Evolutionary conservation across 2,113 vertebrate species (phyloP).

Genomic region (Megalops atlanticus): DNA sequence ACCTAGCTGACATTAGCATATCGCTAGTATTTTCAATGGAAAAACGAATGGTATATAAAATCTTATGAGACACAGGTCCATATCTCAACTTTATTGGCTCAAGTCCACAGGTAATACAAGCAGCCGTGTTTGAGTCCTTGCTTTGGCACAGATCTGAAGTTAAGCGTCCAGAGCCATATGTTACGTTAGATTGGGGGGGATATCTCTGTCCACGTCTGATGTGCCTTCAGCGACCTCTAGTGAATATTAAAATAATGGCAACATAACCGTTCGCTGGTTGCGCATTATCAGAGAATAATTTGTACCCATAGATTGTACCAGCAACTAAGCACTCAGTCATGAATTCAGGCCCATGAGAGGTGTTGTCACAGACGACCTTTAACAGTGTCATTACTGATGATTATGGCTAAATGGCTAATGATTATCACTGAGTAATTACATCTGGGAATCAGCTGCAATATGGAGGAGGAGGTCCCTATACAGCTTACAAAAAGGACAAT

Average conservation of each 20-base stretch:
- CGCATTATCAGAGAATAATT: neutral
- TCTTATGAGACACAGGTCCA: neutral
- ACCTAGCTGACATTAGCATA: too few relatives aligned
- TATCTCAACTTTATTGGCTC: neutral
- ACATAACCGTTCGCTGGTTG: neutral
- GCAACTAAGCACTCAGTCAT: neutral
- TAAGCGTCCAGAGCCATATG: neutral
- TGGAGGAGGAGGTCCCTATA: neutral
- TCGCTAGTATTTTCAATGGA: too few relatives aligned
- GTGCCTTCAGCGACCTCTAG: neutral
- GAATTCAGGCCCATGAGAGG: neutral
- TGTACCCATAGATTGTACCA: too few relatives aligned
- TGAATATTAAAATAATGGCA: neutral
- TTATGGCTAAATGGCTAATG: too few relatives aligned
- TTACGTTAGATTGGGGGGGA: neutral
- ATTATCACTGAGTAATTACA: too few relatives aligned
- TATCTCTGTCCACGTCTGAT: neutral
- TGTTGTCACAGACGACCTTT: too few relatives aligned
- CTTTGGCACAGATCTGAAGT: neutral
- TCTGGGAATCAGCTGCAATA: neutral
- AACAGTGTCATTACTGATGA: too few relatives aligned
- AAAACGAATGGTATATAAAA: neutral
- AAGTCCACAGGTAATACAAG: neutral
- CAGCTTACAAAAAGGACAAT: too few relatives aligned
- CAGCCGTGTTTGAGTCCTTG: neutral